phyloP scores from a whole-genome alignment of 2,113 vertebrate genomes.

The Chaetodon auriga region DNA sequence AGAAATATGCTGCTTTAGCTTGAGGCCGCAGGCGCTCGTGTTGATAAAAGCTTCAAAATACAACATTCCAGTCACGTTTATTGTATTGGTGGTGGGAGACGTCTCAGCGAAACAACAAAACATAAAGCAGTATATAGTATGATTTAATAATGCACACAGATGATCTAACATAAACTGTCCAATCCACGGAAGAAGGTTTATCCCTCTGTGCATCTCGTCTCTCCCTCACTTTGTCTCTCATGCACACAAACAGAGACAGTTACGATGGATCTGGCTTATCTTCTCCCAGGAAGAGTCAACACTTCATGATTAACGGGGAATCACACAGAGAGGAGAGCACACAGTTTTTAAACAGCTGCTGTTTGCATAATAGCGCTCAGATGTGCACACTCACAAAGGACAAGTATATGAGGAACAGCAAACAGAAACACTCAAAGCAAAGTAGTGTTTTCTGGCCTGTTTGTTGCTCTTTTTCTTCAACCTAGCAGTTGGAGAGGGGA shows the following conservation, averaged over 20 bases:
- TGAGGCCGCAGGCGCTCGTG: not conserved
- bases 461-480: not conserved
- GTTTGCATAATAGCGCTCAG: conserved; percentile 52
- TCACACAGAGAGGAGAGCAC: conserved; percentile 36
- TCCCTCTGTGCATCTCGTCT: not conserved
- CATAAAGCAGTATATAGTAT: too few species aligned
- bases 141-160: too few species aligned
- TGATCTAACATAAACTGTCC: too few species aligned
- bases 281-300: conserved; percentile 59
- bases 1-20: not conserved
- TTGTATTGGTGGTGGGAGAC: too few species aligned
- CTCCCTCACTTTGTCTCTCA: not conserved
- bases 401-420: not conserved
- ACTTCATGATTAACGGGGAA: conserved; percentile 66
- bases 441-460: conserved; percentile 12
- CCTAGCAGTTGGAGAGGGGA: not conserved
- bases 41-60: too few species aligned
- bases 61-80: too few species aligned
- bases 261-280: conserved; percentile 54
- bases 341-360: conserved; percentile 57
- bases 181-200: not conserved
- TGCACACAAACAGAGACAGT: conserved; percentile 19
- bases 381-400: not conserved
- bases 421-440: not conserved
- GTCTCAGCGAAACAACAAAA: too few species aligned